phyloP scores from a whole-genome alignment of 2,797 vertebrate species.

The Melanotaenia nigrans region DNA sequence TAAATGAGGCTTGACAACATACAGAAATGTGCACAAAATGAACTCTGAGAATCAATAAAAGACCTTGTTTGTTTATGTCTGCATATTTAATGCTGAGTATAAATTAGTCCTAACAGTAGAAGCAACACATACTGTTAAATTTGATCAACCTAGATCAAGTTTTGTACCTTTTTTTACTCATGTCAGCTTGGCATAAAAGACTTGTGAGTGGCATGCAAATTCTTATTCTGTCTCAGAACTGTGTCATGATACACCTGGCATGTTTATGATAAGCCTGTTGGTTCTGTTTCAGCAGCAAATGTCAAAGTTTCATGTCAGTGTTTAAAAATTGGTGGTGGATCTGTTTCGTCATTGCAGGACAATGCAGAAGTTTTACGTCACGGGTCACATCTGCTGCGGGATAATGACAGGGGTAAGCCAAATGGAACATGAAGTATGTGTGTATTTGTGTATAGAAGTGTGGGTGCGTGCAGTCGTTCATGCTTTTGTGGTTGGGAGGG shows the following conservation, averaged over 20 bases:
- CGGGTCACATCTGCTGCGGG: conserved; percentile 81
- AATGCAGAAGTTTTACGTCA: conserved; percentile 74
- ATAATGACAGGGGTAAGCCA: conserved; percentile 80
- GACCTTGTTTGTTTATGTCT: too few species aligned
- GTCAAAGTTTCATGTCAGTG: conserved; percentile 20
- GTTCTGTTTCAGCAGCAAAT: conserved; percentile 1
- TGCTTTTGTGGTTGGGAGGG: conserved; percentile 42
- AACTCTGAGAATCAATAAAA: too few species aligned
- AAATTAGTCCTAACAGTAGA: neutral
- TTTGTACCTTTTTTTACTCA: neutral
- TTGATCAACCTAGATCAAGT: neutral
- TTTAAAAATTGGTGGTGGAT: conserved; percentile 34
- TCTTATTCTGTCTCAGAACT: neutral
- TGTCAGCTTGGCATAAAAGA: neutral
- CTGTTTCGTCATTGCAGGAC: conserved; percentile 52
- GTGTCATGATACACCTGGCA: neutral
- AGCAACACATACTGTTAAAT: neutral
- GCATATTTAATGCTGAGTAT: too few species aligned
- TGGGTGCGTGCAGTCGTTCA: neutral
- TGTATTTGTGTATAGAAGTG: conserved; percentile 25
- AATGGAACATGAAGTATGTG: conserved; percentile 72
- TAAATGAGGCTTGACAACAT: too few species aligned
- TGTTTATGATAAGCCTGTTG: neutral
- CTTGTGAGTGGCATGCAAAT: neutral
- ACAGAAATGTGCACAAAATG: too few species aligned